phyloP scores from a whole-genome alignment of 1,140 invertebrate species.

The Lordiphosa stackelbergi region DNA sequence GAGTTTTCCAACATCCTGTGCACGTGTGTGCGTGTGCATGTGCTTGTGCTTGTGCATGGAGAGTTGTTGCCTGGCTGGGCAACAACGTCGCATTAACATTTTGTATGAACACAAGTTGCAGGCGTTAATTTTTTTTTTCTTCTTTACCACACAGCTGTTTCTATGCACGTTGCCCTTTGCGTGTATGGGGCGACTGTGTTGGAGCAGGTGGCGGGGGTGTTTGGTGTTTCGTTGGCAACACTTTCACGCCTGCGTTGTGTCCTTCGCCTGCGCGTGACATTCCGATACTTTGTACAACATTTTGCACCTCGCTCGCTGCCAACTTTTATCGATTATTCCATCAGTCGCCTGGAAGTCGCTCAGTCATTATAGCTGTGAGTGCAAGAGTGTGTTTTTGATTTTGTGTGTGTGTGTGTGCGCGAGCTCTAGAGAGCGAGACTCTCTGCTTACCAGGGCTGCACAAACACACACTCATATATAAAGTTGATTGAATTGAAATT shows the following conservation, averaged over 20 bases:
- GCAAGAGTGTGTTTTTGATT: no score
- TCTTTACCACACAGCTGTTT: neutral
- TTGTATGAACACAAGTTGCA: neutral
- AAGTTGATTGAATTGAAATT: no score
- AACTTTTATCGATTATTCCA: constrained; percentile 62
- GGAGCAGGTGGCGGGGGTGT: neutral
- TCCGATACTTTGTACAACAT: constrained; percentile 67
- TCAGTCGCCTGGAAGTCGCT: neutral
- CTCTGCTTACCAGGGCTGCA: neutral
- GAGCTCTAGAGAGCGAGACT: neutral
- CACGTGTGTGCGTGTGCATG: no score
- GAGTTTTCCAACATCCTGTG: no score
- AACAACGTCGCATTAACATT: no score
- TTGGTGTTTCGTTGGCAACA: constrained; percentile 41
- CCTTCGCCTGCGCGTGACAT: constrained; percentile 71
- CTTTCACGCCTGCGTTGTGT: constrained; percentile 56
- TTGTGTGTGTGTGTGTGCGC: constrained; percentile 10
- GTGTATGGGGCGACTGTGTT: no score
- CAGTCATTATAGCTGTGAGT: neutral
- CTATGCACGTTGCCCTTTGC: no score
- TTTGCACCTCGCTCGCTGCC: constrained; percentile 37
- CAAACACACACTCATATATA: neutral
- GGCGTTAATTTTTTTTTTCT: neutral
- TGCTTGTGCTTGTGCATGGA: no score
- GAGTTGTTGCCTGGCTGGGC: no score